Evolutionary conservation across 2,888 invertebrate species (phyloP).

Genomic region (Chymomyza procnemis): DNA sequence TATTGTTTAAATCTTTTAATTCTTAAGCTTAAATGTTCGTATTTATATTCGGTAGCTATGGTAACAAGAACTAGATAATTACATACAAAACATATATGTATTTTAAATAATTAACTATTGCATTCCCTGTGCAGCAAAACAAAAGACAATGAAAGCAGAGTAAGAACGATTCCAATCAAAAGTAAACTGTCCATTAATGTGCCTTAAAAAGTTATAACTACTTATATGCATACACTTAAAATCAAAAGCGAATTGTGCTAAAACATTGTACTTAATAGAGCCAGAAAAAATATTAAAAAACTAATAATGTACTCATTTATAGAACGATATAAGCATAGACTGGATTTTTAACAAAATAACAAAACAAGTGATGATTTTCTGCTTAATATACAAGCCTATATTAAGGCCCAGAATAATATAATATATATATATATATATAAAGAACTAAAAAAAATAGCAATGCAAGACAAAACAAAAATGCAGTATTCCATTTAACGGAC

Average conservation of each 20-base stretch:
- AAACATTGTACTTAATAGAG: slow-evolving; percentile 38
- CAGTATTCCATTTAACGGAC: slow-evolving; percentile 55
- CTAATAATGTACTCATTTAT: background rate
- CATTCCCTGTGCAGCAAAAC: slow-evolving; percentile 52
- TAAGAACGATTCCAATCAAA: slow-evolving; percentile 68
- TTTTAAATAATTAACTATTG: slow-evolving; percentile 59
- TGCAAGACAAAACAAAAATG: slow-evolving; percentile 17
- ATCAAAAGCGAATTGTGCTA: slow-evolving; percentile 37
- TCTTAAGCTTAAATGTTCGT: slow-evolving; percentile 61
- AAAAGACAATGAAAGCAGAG: slow-evolving; percentile 48
- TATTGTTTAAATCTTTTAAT: slow-evolving; percentile 50
- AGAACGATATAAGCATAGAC: slow-evolving; percentile 46
- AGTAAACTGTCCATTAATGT: slow-evolving; percentile 68
- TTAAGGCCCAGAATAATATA: slow-evolving; percentile 58
- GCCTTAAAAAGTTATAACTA: slow-evolving; percentile 50
- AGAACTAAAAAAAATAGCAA: slow-evolving; percentile 7
- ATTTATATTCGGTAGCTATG: slow-evolving; percentile 40
- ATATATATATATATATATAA: slow-evolving; percentile 14
- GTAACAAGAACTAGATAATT: slow-evolving; percentile 20
- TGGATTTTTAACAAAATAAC: slow-evolving; percentile 50
- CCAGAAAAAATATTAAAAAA: slow-evolving; percentile 42
- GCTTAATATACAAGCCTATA: slow-evolving; percentile 63
- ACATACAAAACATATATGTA: slow-evolving; percentile 28
- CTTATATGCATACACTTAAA: slow-evolving; percentile 23
- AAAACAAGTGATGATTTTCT: slow-evolving; percentile 51